Conservation (phyloP, 2,113 vertebrate species). For the Tachycineta bicolor region DNA sequence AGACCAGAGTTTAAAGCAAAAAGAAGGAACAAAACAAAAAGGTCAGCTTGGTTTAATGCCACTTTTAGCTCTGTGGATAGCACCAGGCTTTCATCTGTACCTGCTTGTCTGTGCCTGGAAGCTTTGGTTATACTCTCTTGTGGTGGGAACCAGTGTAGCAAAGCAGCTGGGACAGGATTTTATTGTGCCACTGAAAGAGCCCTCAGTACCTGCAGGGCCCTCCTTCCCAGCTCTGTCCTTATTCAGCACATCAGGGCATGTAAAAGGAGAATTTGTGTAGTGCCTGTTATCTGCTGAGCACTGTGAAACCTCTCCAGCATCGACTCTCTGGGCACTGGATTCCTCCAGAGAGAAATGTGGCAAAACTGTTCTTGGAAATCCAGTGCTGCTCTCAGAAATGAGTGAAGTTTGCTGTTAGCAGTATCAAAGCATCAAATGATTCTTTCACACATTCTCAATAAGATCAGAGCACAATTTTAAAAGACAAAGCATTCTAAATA, state of each 20-base stretch:
- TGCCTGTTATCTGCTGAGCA: not conserved
- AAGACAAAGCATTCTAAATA: not conserved
- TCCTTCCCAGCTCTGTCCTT: not conserved
- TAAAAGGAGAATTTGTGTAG: not conserved
- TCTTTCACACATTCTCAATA: not conserved
- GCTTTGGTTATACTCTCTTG: not conserved
- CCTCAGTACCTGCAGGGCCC: not conserved
- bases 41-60: not conserved
- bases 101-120: not conserved
- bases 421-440: not conserved
- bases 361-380: not conserved
- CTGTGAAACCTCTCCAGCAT: not conserved
- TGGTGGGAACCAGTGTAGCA: not conserved
- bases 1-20: not conserved
- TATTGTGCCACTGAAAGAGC: not conserved
- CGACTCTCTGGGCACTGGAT: not conserved
- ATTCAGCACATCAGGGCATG: not conserved
- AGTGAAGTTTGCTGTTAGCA: not conserved
- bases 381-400: not conserved
- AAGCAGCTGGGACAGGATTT: not conserved
- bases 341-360: not conserved
- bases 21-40: not conserved
- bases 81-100: not conserved
- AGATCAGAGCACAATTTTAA: not conserved
- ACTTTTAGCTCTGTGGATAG: not conserved